Percentiles rank a stretch among this genome's conserved stretches.
These are phyloP conservation scores for Pangasius krempfi DNA, from an alignment of 2,797 vertebrate genomes.

Conservation along the genomic window DNA sequence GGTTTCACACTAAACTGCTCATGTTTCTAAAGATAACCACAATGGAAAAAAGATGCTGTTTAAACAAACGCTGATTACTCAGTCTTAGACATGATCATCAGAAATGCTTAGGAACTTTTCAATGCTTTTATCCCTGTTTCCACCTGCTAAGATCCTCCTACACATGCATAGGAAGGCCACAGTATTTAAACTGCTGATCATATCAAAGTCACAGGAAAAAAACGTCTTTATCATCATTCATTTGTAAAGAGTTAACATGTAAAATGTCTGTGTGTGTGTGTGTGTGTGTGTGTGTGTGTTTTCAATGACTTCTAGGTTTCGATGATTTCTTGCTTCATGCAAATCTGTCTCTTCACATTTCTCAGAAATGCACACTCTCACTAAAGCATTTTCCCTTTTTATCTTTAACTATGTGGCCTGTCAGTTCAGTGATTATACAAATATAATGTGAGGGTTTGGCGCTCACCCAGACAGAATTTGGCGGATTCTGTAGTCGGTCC, in stretches of 20 bases:
- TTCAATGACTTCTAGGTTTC: not conserved
- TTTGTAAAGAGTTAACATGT: not conserved
- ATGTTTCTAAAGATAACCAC: slow-evolving; percentile 25
- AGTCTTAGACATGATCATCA: slow-evolving; percentile 5
- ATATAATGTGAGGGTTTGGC: not conserved
- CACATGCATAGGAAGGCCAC: too few relatives aligned
- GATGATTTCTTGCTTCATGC: not conserved
- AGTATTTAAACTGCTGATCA: not conserved
- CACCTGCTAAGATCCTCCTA: not conserved
- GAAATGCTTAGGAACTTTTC: not conserved
- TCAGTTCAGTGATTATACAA: slow-evolving; percentile 21
- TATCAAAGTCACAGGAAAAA: not conserved
- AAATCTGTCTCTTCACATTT: not conserved
- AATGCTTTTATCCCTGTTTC: not conserved
- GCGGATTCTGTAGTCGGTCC: not conserved
- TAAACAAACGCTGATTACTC: not conserved
- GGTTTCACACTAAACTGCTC: slow-evolving; percentile 37
- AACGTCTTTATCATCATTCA: not conserved
- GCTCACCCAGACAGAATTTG: not conserved
- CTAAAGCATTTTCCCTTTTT: not conserved
- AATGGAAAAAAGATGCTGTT: slow-evolving; percentile 26
- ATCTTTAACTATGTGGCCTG: not conserved
- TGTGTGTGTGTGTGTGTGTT: not conserved
- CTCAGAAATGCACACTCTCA: not conserved
- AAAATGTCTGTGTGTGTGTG: not conserved